Conservation (phyloP, 2,113 vertebrate genomes). For the Sapayoa aenigma region DNA sequence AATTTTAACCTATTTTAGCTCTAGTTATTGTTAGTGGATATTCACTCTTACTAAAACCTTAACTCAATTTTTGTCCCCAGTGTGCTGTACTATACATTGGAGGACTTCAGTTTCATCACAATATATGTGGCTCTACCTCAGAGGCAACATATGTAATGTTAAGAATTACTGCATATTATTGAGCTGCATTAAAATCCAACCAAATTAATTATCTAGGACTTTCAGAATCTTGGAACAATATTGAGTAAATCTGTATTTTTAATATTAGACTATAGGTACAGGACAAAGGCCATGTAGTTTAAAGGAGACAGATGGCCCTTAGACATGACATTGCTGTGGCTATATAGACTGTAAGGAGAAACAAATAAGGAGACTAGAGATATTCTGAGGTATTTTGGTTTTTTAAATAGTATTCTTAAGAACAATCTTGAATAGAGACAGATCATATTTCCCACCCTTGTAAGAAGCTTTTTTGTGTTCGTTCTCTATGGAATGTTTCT, state of each 20-base stretch:
- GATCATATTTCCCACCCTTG: background rate
- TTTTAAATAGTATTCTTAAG: background rate
- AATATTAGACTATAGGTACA: background rate
- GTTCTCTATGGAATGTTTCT: background rate
- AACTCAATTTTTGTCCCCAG: background rate
- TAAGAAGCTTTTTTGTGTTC: background rate
- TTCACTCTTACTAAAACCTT: background rate
- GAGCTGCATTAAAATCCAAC: conserved; percentile 6
- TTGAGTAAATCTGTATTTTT: background rate
- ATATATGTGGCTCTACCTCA: background rate
- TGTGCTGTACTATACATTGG: background rate
- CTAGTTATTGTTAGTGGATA: background rate
- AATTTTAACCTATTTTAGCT: background rate
- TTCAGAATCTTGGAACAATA: background rate
- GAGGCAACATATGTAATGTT: background rate
- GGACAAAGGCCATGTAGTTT: background rate
- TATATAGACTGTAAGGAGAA: background rate
- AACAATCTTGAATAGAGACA: background rate
- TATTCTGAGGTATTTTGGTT: background rate
- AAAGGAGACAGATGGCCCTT: background rate
- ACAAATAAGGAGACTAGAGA: background rate
- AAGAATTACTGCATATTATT: background rate
- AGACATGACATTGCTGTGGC: background rate
- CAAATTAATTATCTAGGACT: background rate
- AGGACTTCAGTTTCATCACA: background rate